Evolutionary conservation across 2,113 vertebrate species (phyloP).

Genomic region (Clarias macrocephalus): DNA sequence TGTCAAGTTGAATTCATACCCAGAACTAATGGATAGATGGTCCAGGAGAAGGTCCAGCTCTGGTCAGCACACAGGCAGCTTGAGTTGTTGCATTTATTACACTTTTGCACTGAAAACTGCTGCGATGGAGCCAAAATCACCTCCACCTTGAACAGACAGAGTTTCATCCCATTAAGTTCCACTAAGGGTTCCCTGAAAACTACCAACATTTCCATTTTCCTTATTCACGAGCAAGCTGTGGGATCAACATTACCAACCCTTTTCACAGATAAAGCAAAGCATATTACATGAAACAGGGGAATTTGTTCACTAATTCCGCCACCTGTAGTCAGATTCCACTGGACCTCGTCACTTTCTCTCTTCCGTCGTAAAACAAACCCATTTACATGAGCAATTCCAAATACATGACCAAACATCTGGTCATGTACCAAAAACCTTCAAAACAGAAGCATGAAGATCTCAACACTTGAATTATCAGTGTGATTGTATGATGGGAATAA

Average conservation of each 20-base stretch:
- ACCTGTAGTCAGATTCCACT: not conserved
- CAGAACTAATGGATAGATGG: conserved; percentile 66
- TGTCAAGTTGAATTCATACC: conserved; percentile 66
- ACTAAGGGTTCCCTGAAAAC: not conserved
- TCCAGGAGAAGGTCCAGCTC: conserved; percentile 73
- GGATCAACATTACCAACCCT: not conserved
- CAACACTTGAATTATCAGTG: too few species aligned
- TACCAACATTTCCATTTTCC: not conserved
- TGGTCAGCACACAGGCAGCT: conserved; percentile 68
- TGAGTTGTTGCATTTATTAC: conserved; percentile 67
- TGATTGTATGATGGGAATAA: not conserved
- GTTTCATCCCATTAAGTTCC: not conserved
- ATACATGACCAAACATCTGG: not conserved
- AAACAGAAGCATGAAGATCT: too few species aligned
- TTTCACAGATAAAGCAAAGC: not conserved
- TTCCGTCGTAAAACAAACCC: not conserved
- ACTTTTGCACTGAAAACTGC: conserved; percentile 65
- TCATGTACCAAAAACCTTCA: not conserved
- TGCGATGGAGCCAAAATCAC: conserved; percentile 63
- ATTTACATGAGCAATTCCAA: not conserved
- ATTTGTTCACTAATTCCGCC: not conserved
- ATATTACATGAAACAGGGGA: not conserved
- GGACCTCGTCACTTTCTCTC: not conserved
- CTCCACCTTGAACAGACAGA: conserved; percentile 66
- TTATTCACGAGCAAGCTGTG: not conserved